Evolutionary conservation across 2,113 vertebrate genomes (phyloP), one percentile per base, ranked within the genome.

Genomic region (Mohoua ochrocephala): DNA sequence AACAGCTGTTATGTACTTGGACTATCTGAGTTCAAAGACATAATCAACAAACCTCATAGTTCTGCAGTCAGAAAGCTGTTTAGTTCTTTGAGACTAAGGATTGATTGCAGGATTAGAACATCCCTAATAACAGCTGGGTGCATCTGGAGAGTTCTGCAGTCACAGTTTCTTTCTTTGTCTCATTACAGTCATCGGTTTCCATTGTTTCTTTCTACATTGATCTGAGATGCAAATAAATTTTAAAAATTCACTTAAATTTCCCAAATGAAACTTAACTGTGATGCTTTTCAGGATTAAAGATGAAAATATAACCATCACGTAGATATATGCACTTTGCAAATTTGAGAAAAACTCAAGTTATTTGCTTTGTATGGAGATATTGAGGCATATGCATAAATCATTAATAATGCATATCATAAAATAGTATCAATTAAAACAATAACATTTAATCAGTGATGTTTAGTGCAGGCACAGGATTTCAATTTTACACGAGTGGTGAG

Each of bases 21-120:
- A 81, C 94, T 95, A 81, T 96, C 95, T 95, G 91, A 97, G 97
- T 98, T 98, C 97, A 98, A 97, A 98, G 97, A 90, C 93, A 96
- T 75, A 94, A 94, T 95, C 94, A 96, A 91, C 93, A 97, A 97
- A 70, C 76, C 52, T 96, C 92, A 69, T 57, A 94, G 89, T 86
- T 95, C 91, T 84, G 39, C 56, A 80, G 60, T 92, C 74, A 92
- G 91, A 93, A 97, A 94, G 87, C 93, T 33, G 41, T 94, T 96
- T 56, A 81, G 81, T 95, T 96, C 94, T 95, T 5, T 61, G 80
- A 97, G 87, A 89, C 69, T 94, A 53, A 13, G 81, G 11, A 18
- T 89, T 68, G 92, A 91, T 60, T 47, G 50, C 59, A 83, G 96
- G 84, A 89, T 96, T 89, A 85, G 97, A 96, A 91, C 94, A 95